Percentiles rank a stretch among this genome's conserved stretches.
These are phyloP conservation scores for Hoplostethus atlanticus DNA, from an alignment of 2,797 vertebrate genomes.

Conservation along the genomic window DNA sequence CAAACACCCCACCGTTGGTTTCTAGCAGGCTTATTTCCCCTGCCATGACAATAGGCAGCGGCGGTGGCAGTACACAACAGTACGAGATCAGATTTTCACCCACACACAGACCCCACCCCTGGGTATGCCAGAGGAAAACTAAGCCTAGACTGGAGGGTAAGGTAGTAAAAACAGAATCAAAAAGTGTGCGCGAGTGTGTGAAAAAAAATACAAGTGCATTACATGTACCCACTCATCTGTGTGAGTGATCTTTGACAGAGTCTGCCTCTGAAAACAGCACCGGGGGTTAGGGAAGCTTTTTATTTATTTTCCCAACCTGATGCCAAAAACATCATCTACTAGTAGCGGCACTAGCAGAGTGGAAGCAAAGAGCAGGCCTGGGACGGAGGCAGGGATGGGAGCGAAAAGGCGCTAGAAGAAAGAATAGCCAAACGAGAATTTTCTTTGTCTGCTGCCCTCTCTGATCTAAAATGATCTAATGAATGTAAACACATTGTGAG, in stretches of 20 bases:
- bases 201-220: neutral
- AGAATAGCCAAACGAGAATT: slow-evolving; percentile 13
- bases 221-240: slow-evolving; percentile 22
- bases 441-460: slow-evolving; percentile 22
- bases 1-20: neutral
- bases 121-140: slow-evolving; percentile 9
- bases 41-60: neutral
- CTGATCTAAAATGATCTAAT: slow-evolving; percentile 36
- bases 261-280: slow-evolving; percentile 22
- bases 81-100: slow-evolving; percentile 4
- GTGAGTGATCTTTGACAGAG: slow-evolving; percentile 3
- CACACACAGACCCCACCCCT: slow-evolving; percentile 8
- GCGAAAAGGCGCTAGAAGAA: neutral
- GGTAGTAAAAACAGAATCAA: slow-evolving; percentile 9
- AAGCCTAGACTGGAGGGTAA: slow-evolving; percentile 14
- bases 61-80: neutral
- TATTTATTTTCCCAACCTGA: slow-evolving; percentile 39
- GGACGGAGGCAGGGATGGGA: neutral
- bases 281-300: slow-evolving; percentile 24
- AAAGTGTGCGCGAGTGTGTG: neutral
- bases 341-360: slow-evolving; percentile 6
- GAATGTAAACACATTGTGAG: slow-evolving; percentile 37
- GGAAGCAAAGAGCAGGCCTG: neutral
- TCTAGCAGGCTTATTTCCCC: neutral
- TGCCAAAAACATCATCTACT: neutral